These are phyloP conservation scores for Punctoribates punctum DNA, from an alignment of 2,888 invertebrate species.

Conservation along the genomic window DNA sequence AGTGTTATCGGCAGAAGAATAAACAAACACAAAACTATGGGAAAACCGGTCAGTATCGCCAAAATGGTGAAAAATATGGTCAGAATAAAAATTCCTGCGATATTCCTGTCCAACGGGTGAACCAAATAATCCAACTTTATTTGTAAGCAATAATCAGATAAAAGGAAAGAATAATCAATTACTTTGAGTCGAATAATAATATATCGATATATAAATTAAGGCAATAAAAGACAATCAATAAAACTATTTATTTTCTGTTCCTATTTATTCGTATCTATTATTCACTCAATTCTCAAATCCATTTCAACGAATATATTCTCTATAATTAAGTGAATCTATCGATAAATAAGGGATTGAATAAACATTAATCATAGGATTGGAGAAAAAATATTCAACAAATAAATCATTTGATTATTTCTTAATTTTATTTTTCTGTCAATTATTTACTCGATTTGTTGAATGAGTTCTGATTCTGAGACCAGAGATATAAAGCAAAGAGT, in stretches of 20 bases:
- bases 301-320: constrained; percentile 4
- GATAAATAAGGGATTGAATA: background rate
- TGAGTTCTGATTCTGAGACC: too few relatives aligned
- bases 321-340: constrained; percentile 2
- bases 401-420: constrained; percentile 2
- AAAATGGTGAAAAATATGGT: constrained; percentile 48
- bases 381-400: background rate
- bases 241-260: background rate
- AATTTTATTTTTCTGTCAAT: background rate
- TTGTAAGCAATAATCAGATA: background rate
- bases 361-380: background rate
- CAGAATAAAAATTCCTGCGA: constrained; percentile 47
- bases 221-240: background rate
- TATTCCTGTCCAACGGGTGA: constrained; percentile 48
- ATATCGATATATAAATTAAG: background rate
- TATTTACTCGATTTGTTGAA: background rate
- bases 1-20: constrained; percentile 53
- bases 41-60: constrained; percentile 54
- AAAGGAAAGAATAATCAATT: constrained; percentile 2
- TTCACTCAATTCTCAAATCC: background rate
- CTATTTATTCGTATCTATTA: background rate
- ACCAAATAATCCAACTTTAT: constrained; percentile 44
- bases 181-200: background rate
- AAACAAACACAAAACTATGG: constrained; percentile 54
- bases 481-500: too few relatives aligned